These are phyloP conservation scores for Sminthurinus aureus DNA, from an alignment of 2,888 invertebrate species.

Conservation along the genomic window DNA sequence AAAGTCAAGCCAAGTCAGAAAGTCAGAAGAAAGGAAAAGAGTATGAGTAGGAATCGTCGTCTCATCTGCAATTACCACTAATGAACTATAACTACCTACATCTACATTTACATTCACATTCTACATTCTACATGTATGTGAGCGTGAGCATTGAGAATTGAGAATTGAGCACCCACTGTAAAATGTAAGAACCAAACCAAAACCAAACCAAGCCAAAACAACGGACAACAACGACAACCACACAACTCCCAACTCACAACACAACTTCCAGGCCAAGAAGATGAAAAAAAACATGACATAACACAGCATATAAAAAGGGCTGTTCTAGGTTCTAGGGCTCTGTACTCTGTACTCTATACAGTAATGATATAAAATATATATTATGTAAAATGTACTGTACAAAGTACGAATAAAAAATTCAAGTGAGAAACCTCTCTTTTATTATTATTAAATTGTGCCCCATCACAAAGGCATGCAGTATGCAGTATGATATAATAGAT, in stretches of 20 bases:
- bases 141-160: too few relatives aligned
- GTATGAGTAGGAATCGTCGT: not conserved
- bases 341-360: not conserved
- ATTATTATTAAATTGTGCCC: not conserved
- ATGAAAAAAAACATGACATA: not conserved
- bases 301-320: too few relatives aligned
- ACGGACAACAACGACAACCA: not conserved
- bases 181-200: too few relatives aligned
- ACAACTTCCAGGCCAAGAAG: too few relatives aligned
- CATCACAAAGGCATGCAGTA: not conserved
- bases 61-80: conserved; percentile 11
- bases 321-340: too few relatives aligned
- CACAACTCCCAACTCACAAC: not conserved
- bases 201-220: not conserved
- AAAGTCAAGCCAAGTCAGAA: not conserved
- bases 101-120: too few relatives aligned
- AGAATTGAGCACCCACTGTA: too few relatives aligned
- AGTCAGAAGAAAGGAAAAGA: not conserved
- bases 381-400: too few relatives aligned
- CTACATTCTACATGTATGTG: too few relatives aligned
- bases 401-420: not conserved
- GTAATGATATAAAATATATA: not conserved
- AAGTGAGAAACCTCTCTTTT: not conserved
- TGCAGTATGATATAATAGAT: too few relatives aligned
- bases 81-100: conserved; percentile 4